Evolutionary conservation across 2,113 vertebrate genomes (phyloP).

Genomic region (Psettodes erumei): DNA sequence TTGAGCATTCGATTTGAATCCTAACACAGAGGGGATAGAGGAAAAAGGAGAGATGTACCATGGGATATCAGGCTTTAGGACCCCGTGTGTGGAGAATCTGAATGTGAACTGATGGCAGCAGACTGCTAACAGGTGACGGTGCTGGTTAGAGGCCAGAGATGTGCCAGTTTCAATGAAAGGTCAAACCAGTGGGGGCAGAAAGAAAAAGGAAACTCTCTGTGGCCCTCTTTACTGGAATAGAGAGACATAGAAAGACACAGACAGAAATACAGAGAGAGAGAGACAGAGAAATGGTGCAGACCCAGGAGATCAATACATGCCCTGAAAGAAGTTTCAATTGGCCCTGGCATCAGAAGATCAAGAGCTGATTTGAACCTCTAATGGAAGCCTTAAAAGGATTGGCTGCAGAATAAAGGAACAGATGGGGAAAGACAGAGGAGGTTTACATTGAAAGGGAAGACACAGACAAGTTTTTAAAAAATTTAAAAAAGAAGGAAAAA

Average conservation of each 20-base stretch:
- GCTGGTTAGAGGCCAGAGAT: constrained; percentile 28
- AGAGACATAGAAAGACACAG: constrained; percentile 3
- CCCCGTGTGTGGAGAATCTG: constrained; percentile 15
- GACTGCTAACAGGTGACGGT: constrained; percentile 33
- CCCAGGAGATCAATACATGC: constrained; percentile 49
- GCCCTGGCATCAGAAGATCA: constrained; percentile 48
- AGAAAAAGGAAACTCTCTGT: constrained; percentile 23
- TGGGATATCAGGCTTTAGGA: too few species aligned
- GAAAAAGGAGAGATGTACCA: not conserved
- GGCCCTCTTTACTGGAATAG: constrained; percentile 22
- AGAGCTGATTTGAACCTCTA: constrained; percentile 37
- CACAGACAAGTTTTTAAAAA: constrained; percentile 21
- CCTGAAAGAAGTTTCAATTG: constrained; percentile 43
- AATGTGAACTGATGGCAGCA: constrained; percentile 14
- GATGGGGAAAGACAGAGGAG: not conserved
- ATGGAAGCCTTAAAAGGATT: constrained; percentile 46
- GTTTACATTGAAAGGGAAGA: constrained; percentile 2
- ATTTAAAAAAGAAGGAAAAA: not conserved
- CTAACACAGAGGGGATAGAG: too few species aligned
- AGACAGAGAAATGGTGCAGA: not conserved
- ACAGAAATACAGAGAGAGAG: not conserved
- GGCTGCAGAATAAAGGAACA: constrained; percentile 46
- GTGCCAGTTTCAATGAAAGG: constrained; percentile 32
- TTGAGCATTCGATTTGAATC: too few species aligned
- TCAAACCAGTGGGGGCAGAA: constrained; percentile 44